Conservation (phyloP, 2,888 invertebrate genomes). For the Rhamphomyia laevipes region DNA sequence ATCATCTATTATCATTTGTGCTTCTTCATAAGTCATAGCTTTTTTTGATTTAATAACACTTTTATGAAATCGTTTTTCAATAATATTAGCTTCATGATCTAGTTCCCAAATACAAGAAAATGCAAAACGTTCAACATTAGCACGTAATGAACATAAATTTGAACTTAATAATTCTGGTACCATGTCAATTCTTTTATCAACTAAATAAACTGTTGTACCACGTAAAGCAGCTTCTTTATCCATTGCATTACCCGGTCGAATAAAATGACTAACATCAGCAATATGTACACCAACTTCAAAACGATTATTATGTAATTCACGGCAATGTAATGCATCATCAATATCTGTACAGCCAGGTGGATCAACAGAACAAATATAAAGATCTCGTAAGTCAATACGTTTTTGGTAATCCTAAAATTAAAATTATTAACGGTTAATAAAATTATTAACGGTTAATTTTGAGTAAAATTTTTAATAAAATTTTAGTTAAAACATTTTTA, state of each 20-base stretch:
- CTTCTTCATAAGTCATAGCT: conserved; percentile 97
- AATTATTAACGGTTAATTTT: neutral
- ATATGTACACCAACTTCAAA: conserved; percentile 93
- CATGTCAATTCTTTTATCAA: conserved; percentile 87
- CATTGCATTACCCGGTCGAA: conserved; percentile 81
- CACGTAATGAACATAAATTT: conserved; percentile 88
- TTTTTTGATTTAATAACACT: conserved; percentile 81
- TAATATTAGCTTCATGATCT: conserved; percentile 67
- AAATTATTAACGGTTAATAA: neutral
- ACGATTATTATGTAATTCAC: conserved; percentile 56
- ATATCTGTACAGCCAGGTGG: conserved; percentile 99
- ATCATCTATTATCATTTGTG: conserved; percentile 90
- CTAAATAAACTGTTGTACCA: conserved; percentile 93
- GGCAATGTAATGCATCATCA: conserved; percentile 93
- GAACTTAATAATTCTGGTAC: conserved; percentile 83
- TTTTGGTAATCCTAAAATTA: conserved; percentile 54
- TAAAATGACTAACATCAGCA: conserved; percentile 97
- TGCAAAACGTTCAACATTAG: conserved; percentile 81
- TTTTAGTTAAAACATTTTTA: no score
- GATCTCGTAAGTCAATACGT: conserved; percentile 71
- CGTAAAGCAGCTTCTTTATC: conserved; percentile 88
- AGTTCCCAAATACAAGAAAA: conserved; percentile 96
- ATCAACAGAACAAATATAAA: conserved; percentile 90
- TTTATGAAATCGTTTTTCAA: conserved; percentile 75
- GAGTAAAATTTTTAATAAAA: no score